Base-by-base conservation (phyloP, 2,888 invertebrate genomes). In the Heliconius sara region DNA sequence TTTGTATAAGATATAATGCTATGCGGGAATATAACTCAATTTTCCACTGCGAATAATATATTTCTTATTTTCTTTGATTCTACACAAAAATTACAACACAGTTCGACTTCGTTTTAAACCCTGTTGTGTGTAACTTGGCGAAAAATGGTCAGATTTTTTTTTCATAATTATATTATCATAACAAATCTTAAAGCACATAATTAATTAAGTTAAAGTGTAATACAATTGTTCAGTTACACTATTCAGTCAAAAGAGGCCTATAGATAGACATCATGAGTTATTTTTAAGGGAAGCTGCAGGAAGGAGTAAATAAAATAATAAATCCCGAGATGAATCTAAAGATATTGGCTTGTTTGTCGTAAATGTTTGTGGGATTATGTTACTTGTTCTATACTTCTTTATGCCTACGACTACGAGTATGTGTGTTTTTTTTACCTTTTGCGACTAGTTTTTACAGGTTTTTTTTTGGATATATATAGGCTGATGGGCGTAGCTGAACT, bases 301-400 rank as follows among this genome's bases (percentile, higher is more conserved):
- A 73, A 27, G 30, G 10, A 71, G 47, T 52, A 71, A 47, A 78
- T 71, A 66, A 72, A 65, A 77, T 63, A 77, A 71, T 52, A 78
- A 78, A 78, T 72, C 47, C 34, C 34, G 63, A 47, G 65, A 72
- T 78, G 47, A 78, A 30, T 66, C 65, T 30, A 9, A 19, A 34
- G 34, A 78, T 78, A 78, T 77, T 77, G 77, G 34, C n/a, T 65
- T 72, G 65, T 78, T 78, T 78, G 52, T 34, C 30, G 3, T 52
- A 12, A 78, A 78, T 66, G 47, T 66, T 78, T 66, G 77, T 19
- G 19, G 52, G 47, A 34, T 77, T 30, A 34, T 65, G 30, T 65
- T 72, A 47, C 77, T n/a, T 47, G n/a, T 43, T 52, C n/a, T 39
- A 65, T 30, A 77, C 19, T 72, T 22, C 30, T 22, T 5, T 2